A percentile compares a stretch with the other conserved stretches of the same genome.
These are phyloP conservation scores for Choristoneura rosaceana DNA, from an alignment of 2,888 invertebrate species.

Conservation along the genomic window DNA sequence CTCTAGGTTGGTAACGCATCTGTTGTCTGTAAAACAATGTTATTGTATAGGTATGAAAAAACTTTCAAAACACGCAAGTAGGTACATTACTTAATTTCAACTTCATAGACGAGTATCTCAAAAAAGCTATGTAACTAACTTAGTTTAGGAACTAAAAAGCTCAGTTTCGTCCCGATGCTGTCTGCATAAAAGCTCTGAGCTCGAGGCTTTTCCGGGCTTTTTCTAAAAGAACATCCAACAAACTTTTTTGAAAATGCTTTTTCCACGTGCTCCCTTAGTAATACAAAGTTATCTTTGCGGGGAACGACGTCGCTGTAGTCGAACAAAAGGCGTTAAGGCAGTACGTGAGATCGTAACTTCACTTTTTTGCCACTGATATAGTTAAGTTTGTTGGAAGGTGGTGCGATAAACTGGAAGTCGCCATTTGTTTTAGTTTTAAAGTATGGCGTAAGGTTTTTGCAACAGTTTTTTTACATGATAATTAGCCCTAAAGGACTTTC, in stretches of 20 bases:
- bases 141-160: constrained; percentile 13
- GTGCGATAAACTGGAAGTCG: not conserved
- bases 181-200: constrained; percentile 1
- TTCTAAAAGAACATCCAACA: not conserved
- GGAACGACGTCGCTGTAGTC: not conserved
- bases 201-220: not conserved
- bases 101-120: not conserved
- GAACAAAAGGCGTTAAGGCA: not conserved
- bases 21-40: no score
- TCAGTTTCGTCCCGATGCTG: constrained; percentile 1
- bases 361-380: not conserved
- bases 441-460: not conserved
- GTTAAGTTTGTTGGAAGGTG: not conserved
- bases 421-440: constrained; percentile 7
- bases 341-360: not conserved
- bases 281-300: constrained; percentile 3
- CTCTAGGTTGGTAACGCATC: no score
- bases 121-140: constrained; percentile 1
- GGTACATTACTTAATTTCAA: not conserved
- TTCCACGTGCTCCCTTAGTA: not conserved
- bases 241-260: constrained; percentile 7
- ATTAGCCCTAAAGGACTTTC: no score
- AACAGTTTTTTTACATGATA: not conserved
- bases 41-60: not conserved
- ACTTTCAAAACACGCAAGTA: not conserved